A percentile compares a stretch with the other conserved stretches of the same genome.
Conservation (phyloP, 2,113 vertebrate species). For the Bos javanicus region DNA sequence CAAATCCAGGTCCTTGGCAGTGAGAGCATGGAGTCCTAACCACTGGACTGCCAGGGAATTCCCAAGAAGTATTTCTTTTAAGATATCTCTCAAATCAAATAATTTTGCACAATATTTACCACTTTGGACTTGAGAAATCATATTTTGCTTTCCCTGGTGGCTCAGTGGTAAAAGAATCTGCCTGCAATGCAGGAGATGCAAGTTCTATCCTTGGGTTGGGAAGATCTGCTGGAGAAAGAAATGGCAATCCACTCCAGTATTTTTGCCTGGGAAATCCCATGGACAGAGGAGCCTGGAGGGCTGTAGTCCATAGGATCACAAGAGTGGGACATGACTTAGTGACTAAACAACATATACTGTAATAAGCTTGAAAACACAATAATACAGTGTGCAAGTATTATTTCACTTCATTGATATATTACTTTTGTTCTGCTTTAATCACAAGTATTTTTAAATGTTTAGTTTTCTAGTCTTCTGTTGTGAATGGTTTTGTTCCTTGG, state of each 20-base stretch:
- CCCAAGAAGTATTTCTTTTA: not conserved
- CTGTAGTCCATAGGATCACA: not conserved
- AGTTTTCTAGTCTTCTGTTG: not conserved
- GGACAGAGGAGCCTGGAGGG: not conserved
- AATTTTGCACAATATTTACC: slow-evolving; percentile 1
- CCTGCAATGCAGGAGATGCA: not conserved
- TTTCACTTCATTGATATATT: not conserved
- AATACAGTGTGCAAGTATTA: not conserved
- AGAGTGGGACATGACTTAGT: not conserved
- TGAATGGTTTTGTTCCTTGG: not conserved
- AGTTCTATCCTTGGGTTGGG: not conserved
- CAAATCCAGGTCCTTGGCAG: not conserved
- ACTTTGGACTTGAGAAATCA: slow-evolving; percentile 23
- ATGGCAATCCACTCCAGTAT: not conserved
- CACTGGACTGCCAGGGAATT: not conserved
- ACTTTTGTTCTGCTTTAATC: not conserved
- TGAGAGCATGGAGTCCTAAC: not conserved
- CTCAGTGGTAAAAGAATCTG: not conserved
- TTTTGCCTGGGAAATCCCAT: not conserved
- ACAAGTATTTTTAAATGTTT: not conserved
- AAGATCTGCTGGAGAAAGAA: not conserved
- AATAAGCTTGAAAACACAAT: slow-evolving; percentile 37
- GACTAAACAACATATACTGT: not conserved
- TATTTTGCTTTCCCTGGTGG: not conserved
- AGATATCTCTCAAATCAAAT: not conserved